These are phyloP conservation scores for Pseudopipra pipra DNA, from an alignment of 2,113 vertebrate species.

Conservation along the genomic window DNA sequence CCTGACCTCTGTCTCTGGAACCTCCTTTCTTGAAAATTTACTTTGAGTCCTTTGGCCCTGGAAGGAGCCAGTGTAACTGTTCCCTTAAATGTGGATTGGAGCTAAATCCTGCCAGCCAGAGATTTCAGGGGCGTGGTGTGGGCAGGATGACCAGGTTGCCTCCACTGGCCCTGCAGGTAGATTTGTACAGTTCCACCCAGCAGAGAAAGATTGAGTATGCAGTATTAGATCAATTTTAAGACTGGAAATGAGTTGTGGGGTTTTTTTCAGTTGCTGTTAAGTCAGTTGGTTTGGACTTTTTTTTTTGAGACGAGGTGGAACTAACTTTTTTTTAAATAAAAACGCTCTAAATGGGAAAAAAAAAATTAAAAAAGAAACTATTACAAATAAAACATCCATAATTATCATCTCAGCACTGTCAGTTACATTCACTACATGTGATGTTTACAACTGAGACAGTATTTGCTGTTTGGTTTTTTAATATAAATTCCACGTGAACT, in stretches of 20 bases:
- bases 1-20: background rate
- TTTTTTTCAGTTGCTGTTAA: background rate
- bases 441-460: background rate
- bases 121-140: background rate
- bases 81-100: background rate
- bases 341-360: background rate
- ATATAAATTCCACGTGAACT: background rate
- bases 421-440: background rate
- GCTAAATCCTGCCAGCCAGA: background rate
- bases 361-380: background rate
- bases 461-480: background rate
- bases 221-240: background rate
- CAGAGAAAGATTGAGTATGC: background rate
- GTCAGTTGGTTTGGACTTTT: background rate
- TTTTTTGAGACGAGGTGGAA: rapidly evolving
- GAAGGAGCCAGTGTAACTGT: background rate
- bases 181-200: background rate
- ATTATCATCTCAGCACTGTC: background rate
- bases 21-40: background rate
- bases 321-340: rapidly evolving
- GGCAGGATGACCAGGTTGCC: background rate
- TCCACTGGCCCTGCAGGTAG: background rate
- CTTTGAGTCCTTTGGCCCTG: background rate
- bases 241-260: rapidly evolving
- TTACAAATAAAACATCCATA: background rate